A percentile compares a stretch with the other conserved stretches of the same genome.
Evolutionary conservation across 2,113 vertebrate species (phyloP).

Genomic region (Lophochroa leadbeateri): DNA sequence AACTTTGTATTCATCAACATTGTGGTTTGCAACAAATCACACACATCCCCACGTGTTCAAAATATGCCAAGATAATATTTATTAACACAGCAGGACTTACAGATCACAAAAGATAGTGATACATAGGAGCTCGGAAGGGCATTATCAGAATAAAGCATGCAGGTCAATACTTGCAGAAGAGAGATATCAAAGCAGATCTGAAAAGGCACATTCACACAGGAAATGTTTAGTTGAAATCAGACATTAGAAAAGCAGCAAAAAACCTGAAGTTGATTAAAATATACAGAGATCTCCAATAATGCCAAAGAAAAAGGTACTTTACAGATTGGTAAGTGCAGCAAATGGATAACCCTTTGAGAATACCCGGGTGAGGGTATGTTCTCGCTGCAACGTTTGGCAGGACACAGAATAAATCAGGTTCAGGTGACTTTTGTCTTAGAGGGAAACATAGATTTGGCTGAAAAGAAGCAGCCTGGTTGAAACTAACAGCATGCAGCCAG

Average conservation of each 20-base stretch:
- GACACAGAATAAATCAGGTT: not conserved
- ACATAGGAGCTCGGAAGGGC: slow-evolving; percentile 84
- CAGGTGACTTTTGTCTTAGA: not conserved
- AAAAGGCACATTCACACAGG: slow-evolving; percentile 97
- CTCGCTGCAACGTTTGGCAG: slow-evolving; percentile 8
- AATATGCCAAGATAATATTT: slow-evolving; percentile 98
- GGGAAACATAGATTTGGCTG: slow-evolving; percentile 31
- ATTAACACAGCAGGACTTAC: slow-evolving; percentile 96
- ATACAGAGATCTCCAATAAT: slow-evolving; percentile 81
- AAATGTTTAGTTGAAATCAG: slow-evolving; percentile 80
- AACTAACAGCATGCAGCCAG: slow-evolving; percentile 74
- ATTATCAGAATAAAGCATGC: slow-evolving; percentile 78
- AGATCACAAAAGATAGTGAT: slow-evolving; percentile 91
- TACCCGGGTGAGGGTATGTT: not conserved
- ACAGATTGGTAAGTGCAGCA: slow-evolving; percentile 68
- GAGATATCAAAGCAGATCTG: slow-evolving; percentile 82
- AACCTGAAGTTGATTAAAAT: slow-evolving; percentile 67
- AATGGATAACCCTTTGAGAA: slow-evolving; percentile 81
- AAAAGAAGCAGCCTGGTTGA: slow-evolving; percentile 56
- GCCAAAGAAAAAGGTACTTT: slow-evolving; percentile 76
- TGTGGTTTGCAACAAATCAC: slow-evolving; percentile 77
- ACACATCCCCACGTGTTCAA: slow-evolving; percentile 89
- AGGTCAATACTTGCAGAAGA: slow-evolving; percentile 78
- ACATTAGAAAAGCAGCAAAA: slow-evolving; percentile 77
- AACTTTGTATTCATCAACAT: slow-evolving; percentile 27